These are phyloP conservation scores for Polypterus senegalus DNA, from an alignment of 2,113 vertebrate species.

Conservation along the genomic window DNA sequence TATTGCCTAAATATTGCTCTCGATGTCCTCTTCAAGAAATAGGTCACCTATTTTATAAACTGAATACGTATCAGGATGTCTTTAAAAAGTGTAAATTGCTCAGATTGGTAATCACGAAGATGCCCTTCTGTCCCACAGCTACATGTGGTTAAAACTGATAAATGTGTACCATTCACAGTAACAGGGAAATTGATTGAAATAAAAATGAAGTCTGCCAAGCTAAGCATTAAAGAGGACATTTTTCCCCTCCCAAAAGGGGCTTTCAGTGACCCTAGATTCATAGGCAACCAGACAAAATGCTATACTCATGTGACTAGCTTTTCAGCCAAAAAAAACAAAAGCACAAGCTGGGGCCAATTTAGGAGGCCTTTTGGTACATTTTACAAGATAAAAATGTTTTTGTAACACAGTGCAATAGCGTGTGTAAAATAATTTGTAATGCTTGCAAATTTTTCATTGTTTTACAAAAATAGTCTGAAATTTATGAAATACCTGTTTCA, in stretches of 20 bases:
- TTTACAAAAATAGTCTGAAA: too few species aligned
- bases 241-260: slow-evolving; percentile 22
- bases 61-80: too few species aligned
- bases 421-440: too few species aligned
- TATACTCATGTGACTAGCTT: slow-evolving; percentile 29
- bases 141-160: slow-evolving; percentile 1
- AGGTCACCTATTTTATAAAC: too few species aligned
- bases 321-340: slow-evolving; percentile 58
- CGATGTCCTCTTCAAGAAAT: too few species aligned
- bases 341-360: slow-evolving; percentile 21
- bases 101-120: not conserved
- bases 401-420: too few species aligned
- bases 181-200: not conserved
- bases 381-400: too few species aligned
- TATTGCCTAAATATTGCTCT: too few species aligned
- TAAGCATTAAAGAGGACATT: slow-evolving; percentile 30
- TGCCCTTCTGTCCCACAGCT: slow-evolving; percentile 1
- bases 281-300: slow-evolving; percentile 54
- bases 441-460: too few species aligned
- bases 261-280: slow-evolving; percentile 54
- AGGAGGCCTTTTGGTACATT: slow-evolving; percentile 19
- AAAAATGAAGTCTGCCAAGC: slow-evolving; percentile 22
- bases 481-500: too few species aligned
- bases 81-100: too few species aligned
- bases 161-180: not conserved